Conservation (phyloP, 2,797 vertebrate genomes). For the Melanotaenia pygmaea region DNA sequence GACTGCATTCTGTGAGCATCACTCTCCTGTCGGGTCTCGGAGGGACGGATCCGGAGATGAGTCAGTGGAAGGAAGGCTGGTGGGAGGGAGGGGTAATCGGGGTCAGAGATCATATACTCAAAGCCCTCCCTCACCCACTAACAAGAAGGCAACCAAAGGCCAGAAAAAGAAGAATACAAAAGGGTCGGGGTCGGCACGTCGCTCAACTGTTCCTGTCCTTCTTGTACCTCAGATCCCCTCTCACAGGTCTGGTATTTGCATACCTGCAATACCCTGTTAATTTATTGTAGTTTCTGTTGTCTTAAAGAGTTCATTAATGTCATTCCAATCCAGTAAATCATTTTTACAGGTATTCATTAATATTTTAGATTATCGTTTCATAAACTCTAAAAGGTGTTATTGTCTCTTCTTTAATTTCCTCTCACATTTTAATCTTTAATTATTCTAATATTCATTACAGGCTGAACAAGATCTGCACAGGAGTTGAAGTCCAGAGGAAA, state of each 20-base stretch:
- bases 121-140: slow-evolving; percentile 73
- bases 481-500: slow-evolving; percentile 94
- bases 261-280: background rate
- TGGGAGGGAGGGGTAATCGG: slow-evolving; percentile 80
- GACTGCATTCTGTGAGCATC: slow-evolving; percentile 94
- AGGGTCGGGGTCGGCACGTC: slow-evolving; percentile 74
- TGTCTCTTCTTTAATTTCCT: background rate
- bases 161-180: slow-evolving; percentile 87
- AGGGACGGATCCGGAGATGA: slow-evolving; percentile 81
- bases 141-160: slow-evolving; percentile 86
- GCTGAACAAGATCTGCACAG: slow-evolving; percentile 97
- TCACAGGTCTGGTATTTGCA: slow-evolving; percentile 86
- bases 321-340: background rate
- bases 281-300: background rate
- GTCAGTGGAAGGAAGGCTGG: slow-evolving; percentile 81
- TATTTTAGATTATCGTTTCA: background rate
- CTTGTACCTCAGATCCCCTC: slow-evolving; percentile 93
- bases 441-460: slow-evolving; percentile 72
- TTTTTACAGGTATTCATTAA: background rate
- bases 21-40: slow-evolving; percentile 87
- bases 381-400: background rate
- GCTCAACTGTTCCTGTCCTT: slow-evolving; percentile 84
- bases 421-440: background rate
- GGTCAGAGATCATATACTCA: slow-evolving; percentile 84
- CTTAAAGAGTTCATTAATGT: background rate